Evolutionary conservation across 2,113 vertebrate genomes (phyloP).

Genomic region (Leucosticte australis): DNA sequence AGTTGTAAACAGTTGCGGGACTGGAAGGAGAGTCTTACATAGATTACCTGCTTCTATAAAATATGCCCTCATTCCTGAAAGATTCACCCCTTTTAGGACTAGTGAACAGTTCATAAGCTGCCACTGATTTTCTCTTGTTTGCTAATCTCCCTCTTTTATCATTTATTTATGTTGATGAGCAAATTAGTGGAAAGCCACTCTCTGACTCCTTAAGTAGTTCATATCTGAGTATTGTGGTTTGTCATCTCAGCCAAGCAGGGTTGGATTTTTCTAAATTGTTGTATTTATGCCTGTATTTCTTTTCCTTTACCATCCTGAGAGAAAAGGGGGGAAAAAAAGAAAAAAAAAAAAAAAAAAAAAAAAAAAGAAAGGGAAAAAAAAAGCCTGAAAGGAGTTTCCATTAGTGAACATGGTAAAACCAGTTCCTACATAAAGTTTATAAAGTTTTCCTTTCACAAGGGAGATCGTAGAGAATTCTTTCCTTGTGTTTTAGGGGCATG

Average conservation of each 20-base stretch:
- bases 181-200: neutral
- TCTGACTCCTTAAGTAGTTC: neutral
- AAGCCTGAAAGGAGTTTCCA: neutral
- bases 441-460: neutral
- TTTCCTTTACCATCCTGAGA: neutral
- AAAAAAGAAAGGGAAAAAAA: neutral
- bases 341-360: too few species aligned
- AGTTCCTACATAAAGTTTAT: neutral
- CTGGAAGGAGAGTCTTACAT: neutral
- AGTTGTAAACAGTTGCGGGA: neutral
- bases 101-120: neutral
- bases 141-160: neutral
- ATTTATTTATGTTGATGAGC: neutral
- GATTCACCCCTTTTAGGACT: neutral
- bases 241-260: neutral
- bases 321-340: too few species aligned
- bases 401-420: neutral
- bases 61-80: neutral
- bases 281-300: neutral
- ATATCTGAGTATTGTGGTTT: neutral
- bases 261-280: neutral
- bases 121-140: neutral
- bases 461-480: neutral
- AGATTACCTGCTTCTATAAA: neutral
- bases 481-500: neutral